These are phyloP conservation scores for Passer montanus DNA, from an alignment of 2,113 vertebrate genomes.

Conservation along the genomic window DNA sequence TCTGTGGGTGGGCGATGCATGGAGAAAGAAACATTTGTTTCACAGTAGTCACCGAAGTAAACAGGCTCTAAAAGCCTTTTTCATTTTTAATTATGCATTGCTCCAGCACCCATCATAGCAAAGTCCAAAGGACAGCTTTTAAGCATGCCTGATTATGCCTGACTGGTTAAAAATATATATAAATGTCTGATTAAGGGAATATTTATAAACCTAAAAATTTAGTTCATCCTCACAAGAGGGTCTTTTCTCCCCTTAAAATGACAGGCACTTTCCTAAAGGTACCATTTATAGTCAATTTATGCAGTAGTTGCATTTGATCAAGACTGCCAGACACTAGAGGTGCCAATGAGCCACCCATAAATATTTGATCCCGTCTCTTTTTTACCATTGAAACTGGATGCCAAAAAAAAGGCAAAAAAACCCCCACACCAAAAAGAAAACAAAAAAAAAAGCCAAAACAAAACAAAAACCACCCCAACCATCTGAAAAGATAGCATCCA, in stretches of 20 bases:
- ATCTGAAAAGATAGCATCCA: not conserved
- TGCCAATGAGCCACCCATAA: conserved; percentile 1
- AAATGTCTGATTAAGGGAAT: not conserved
- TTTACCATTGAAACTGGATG: not conserved
- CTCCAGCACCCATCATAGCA: conserved; percentile 48
- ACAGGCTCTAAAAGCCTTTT: conserved; percentile 82
- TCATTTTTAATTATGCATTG: conserved; percentile 80
- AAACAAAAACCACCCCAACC: rapidly evolving
- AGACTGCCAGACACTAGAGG: conserved; percentile 36
- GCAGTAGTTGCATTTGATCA: not conserved
- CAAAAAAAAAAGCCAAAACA: not conserved
- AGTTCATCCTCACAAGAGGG: not conserved
- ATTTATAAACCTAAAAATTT: not conserved
- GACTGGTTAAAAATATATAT: conserved; percentile 43
- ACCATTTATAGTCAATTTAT: not conserved
- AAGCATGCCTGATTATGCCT: conserved; percentile 34
- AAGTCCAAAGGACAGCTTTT: conserved; percentile 53
- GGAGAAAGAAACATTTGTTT: conserved; percentile 92
- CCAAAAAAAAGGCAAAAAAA: not conserved
- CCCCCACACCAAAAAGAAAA: not conserved
- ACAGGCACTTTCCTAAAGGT: not conserved
- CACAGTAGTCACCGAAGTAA: conserved; percentile 84
- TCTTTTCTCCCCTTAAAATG: not conserved
- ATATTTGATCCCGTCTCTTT: not conserved
- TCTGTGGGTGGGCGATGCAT: conserved; percentile 87